These are phyloP conservation scores for Anguilla japonica DNA, from an alignment of 2,113 vertebrate genomes.

Conservation along the genomic window DNA sequence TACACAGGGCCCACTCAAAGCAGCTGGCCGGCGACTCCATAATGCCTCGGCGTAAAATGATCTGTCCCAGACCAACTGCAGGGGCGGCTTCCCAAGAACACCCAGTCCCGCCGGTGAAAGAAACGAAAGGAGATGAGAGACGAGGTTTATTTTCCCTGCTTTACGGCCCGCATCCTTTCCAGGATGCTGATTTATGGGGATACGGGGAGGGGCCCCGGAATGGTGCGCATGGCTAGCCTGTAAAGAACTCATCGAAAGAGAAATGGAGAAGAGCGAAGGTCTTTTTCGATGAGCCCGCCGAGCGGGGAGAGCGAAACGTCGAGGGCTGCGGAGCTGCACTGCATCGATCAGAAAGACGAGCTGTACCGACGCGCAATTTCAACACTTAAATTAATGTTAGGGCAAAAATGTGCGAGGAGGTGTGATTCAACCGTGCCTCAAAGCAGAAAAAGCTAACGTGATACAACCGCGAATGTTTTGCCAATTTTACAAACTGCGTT, in stretches of 20 bases:
- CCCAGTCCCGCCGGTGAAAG: background rate
- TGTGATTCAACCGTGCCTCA: background rate
- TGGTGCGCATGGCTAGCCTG: background rate
- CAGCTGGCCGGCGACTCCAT: conserved; percentile 1
- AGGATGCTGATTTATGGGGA: background rate
- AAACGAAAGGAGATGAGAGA: background rate
- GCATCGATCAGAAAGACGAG: background rate
- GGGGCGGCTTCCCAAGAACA: background rate
- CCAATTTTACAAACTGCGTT: background rate
- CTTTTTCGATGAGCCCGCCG: background rate
- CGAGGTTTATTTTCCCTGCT: background rate
- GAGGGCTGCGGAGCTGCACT: background rate
- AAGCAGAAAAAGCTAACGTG: background rate
- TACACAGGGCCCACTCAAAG: background rate
- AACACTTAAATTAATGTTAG: background rate
- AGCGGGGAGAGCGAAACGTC: background rate
- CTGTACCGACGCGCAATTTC: background rate
- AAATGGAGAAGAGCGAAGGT: background rate
- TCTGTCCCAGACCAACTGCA: background rate
- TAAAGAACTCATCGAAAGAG: background rate
- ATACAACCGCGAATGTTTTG: background rate
- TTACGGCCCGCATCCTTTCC: background rate
- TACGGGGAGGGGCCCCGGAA: background rate
- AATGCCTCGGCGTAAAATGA: background rate
- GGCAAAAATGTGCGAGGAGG: background rate